Evolutionary conservation across 1,140 invertebrate species (phyloP).

Genomic region (Solenopsis fugax): DNA sequence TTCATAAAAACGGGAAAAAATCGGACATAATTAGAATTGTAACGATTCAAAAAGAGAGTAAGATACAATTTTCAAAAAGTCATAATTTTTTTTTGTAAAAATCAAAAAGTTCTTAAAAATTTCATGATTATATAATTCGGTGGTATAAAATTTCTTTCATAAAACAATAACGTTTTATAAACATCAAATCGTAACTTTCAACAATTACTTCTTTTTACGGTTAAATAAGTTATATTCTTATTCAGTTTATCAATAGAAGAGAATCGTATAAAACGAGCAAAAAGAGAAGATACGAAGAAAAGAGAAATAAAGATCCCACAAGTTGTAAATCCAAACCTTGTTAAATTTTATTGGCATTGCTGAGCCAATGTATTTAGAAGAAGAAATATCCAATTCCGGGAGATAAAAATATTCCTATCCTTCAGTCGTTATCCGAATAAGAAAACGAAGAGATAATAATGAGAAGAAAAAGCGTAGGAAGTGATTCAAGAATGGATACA

Average conservation of each 20-base stretch:
- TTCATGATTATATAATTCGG: neutral
- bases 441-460: constrained; percentile 34
- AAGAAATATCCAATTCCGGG: constrained; percentile 77
- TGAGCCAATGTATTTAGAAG: constrained; percentile 77
- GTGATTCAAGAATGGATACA: too few species aligned
- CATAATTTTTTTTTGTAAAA: neutral
- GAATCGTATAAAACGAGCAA: neutral
- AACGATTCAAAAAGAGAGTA: neutral
- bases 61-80: neutral
- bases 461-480: constrained; percentile 61
- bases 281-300: constrained; percentile 58
- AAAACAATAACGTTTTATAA: neutral
- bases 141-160: neutral
- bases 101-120: neutral
- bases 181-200: neutral
- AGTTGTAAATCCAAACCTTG: constrained; percentile 80
- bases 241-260: neutral
- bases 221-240: neutral
- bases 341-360: constrained; percentile 82
- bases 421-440: constrained; percentile 33
- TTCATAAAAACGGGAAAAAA: neutral
- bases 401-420: constrained; percentile 47
- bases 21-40: neutral
- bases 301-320: constrained; percentile 66
- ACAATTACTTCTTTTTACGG: neutral